phyloP scores from a whole-genome alignment of 2,888 invertebrate species.

The Zygaena filipendulae region DNA sequence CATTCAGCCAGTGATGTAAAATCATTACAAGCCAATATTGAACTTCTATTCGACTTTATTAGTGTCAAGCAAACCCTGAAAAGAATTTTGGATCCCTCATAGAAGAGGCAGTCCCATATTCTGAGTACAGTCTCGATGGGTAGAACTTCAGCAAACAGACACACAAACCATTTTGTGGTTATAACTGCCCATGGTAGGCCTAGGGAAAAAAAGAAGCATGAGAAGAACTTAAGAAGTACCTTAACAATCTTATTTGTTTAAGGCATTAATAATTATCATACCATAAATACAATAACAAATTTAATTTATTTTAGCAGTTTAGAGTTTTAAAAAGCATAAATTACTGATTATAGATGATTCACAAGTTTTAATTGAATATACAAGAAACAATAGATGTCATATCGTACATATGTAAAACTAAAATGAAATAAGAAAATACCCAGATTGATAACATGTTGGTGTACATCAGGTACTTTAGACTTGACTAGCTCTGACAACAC shows the following conservation, averaged over 20 bases:
- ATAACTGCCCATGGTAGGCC: slow-evolving; percentile 91
- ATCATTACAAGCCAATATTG: slow-evolving; percentile 81
- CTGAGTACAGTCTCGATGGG: slow-evolving; percentile 94
- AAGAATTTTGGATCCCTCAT: slow-evolving; percentile 93
- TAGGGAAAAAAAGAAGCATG: slow-evolving; percentile 21
- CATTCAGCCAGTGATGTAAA: slow-evolving; percentile 84
- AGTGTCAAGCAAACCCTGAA: slow-evolving; percentile 90
- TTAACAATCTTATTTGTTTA: too few species aligned
- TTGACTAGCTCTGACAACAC: slow-evolving; percentile 89
- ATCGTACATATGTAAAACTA: too few species aligned
- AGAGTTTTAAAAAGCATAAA: too few species aligned
- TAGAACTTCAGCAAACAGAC: slow-evolving; percentile 91
- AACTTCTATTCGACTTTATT: slow-evolving; percentile 76
- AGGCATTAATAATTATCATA: too few species aligned
- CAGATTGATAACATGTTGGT: slow-evolving; percentile 81
- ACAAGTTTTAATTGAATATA: too few species aligned
- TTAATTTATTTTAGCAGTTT: too few species aligned
- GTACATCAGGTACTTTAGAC: slow-evolving; percentile 82
- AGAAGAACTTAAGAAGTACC: too few species aligned
- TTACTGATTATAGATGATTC: too few species aligned
- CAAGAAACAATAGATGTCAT: too few species aligned
- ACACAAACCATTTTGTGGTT: slow-evolving; percentile 96
- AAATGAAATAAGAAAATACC: too few species aligned
- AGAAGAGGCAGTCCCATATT: slow-evolving; percentile 96
- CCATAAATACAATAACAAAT: too few species aligned